Conservation (phyloP, 2,113 vertebrate genomes). For the Dendrocopos noguchii region DNA sequence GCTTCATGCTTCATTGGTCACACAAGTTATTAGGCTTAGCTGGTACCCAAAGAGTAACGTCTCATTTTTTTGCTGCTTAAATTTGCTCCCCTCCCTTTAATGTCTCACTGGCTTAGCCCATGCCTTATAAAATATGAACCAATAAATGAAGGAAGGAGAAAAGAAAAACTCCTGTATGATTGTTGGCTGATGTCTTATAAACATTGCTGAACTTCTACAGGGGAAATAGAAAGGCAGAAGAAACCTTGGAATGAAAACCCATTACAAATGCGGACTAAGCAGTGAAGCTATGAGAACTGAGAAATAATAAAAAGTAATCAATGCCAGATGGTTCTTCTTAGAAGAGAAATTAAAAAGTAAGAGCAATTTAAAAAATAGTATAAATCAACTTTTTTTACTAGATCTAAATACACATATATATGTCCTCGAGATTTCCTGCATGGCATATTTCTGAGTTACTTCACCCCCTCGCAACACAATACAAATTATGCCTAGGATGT, state of each 20-base stretch:
- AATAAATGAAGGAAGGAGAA: conserved; percentile 65
- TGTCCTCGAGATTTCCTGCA: conserved; percentile 18
- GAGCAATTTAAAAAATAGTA: conserved; percentile 56
- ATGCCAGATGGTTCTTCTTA: conserved; percentile 65
- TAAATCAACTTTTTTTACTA: conserved; percentile 59
- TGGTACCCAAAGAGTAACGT: conserved; percentile 26
- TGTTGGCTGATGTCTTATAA: conserved; percentile 73
- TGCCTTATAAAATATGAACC: conserved; percentile 61
- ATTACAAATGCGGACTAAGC: conserved; percentile 41
- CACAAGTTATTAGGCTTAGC: conserved; percentile 46
- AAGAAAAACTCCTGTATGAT: conserved; percentile 14
- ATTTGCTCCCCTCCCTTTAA: conserved; percentile 28
- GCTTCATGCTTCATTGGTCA: conserved; percentile 53
- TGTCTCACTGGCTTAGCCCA: neutral
- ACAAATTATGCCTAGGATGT: neutral
- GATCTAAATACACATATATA: neutral
- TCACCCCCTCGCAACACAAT: neutral
- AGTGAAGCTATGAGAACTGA: conserved; percentile 21
- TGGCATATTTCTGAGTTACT: neutral
- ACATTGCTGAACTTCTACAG: conserved; percentile 43
- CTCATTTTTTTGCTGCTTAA: conserved; percentile 56
- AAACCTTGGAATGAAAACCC: conserved; percentile 39
- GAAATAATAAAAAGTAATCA: conserved; percentile 71
- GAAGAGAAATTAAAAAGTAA: conserved; percentile 64
- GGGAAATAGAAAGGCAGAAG: conserved; percentile 27